Evolutionary conservation across 2,113 vertebrate species (phyloP).

Genomic region (Laterallus jamaicensis): DNA sequence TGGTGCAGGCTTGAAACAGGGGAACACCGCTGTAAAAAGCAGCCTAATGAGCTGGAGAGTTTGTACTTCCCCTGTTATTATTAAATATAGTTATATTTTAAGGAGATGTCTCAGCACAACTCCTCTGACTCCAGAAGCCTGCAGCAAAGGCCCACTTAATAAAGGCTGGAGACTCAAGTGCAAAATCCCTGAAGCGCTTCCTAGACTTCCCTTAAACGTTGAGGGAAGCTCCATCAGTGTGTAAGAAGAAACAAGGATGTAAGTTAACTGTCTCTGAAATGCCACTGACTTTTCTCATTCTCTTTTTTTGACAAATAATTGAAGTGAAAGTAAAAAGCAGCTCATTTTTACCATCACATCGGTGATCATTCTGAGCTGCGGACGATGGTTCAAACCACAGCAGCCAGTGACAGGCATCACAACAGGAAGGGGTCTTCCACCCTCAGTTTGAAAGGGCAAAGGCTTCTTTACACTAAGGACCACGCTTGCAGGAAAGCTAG

Average conservation of each 20-base stretch:
- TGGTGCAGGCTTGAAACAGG: neutral
- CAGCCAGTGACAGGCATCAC: neutral
- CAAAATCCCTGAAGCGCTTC: neutral
- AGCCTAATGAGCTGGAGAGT: neutral
- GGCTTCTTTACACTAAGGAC: neutral
- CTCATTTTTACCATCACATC: neutral
- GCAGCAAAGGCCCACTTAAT: neutral
- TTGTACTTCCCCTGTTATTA: conserved; percentile 3
- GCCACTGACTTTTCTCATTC: neutral
- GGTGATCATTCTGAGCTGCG: neutral
- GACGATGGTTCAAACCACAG: neutral
- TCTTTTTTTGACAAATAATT: neutral
- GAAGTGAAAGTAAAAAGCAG: neutral
- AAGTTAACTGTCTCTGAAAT: neutral
- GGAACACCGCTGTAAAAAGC: neutral
- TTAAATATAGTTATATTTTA: conserved; percentile 20
- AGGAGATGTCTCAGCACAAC: neutral
- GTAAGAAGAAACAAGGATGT: neutral
- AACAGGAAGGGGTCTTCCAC: neutral
- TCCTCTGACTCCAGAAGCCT: neutral
- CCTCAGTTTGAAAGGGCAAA: neutral
- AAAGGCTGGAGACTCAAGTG: neutral
- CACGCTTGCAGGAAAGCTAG: neutral
- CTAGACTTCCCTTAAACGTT: neutral
- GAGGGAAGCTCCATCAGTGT: neutral